Evolutionary conservation across 2,797 vertebrate species (phyloP), one percentile per base, ranked within the genome.

Genomic region (Adrianichthys oophorus): DNA sequence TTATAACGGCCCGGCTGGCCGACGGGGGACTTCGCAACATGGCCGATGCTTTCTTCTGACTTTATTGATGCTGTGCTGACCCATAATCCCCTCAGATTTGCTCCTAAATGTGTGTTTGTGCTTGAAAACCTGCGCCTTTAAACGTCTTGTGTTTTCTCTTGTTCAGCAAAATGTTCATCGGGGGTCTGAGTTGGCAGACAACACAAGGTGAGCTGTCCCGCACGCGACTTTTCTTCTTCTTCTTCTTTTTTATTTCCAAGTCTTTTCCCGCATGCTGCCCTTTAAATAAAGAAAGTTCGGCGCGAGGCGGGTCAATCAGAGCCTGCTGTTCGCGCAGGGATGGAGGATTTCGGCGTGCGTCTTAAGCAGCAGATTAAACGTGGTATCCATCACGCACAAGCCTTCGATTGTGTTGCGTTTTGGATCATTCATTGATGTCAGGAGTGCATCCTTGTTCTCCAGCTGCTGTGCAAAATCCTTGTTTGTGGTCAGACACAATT

Each of bases 161-260:
- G 89, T 92, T 84, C 92, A 95, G 94, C 93, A 95, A 96, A 92
- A 96, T 96, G 95, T 96, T 96, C 93, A 94, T 96, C 93, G 94
- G 95, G 85, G 95, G 95, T 89, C 92, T 95, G 90, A 95, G 94
- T 89, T 96, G 95, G 95, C 95, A 96, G 90, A 95, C 95, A 61
- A 95, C 95, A 87, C 95, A 95, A 95, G 95, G 95, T 96, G 92
- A 95, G 94, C 85, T 82, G 76, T 89, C 86, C 85, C 85, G 73
- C 81, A 83, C 84, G 66, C 73, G 78, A 91, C 90, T 90, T 88
- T 74, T 88, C 63, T 76, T 26, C 5, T 1, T 29, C 19, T 21
- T 21, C 19, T 21, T 21, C 19, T 37, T 37, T 37, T 32, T 32
- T 37, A 37, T 37, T 37, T 4, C 12, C 10, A 37, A 37, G 32